Evolutionary conservation across 37 sponge, comb jelly and placozoan species (phyloP), one percentile per base, ranked within the genome.

Genomic region (Axinella damicornis): DNA sequence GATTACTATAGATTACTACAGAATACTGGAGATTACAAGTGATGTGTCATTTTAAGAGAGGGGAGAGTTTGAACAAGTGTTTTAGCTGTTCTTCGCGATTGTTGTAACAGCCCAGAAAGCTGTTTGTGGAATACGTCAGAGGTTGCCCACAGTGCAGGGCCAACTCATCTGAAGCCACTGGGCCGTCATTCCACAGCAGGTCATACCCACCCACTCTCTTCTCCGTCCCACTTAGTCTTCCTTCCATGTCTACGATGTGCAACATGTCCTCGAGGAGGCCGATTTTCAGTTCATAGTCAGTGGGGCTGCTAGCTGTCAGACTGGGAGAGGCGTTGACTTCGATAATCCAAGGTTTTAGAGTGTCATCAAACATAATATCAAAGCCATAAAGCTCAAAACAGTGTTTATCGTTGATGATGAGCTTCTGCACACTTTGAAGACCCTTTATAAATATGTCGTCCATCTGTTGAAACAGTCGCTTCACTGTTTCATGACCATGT

Each of bases 271-370:
- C 92, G 25, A 99, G 87, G 17, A 99, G 87, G 18, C 94, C 90
- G 52, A 93, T 88, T 90, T 99, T 99, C 61, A 99, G 81, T 21
- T 95, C 92, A 59, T 99, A 97, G 71, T 99, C 99, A 1, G 96
- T 90, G n/a, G 78, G 95, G 73, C 97, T 99, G 71, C 97, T 97
- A 15, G 99, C 99, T 11, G 99, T 96, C 25, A 99, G 89, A 25
- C 96, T 96, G 55, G 99, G 99, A 41, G 97, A 95, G 28, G 99
- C 99, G 69, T 99, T 99, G 57, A 99, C 96, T 60, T 99, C 99
- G 36, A 99, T 88, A 32, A 99, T 87, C 97, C 97, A 97, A 25
- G 99, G 99, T 76, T 99, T 99, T 33, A 99, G 76, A 53, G 86
- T 89, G 0, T 88, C 84, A 77, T 99, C 99, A 71, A 99, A 88